Evolutionary conservation across 2,113 vertebrate genomes (phyloP).

Genomic region (Ginglymostoma cirratum): DNA sequence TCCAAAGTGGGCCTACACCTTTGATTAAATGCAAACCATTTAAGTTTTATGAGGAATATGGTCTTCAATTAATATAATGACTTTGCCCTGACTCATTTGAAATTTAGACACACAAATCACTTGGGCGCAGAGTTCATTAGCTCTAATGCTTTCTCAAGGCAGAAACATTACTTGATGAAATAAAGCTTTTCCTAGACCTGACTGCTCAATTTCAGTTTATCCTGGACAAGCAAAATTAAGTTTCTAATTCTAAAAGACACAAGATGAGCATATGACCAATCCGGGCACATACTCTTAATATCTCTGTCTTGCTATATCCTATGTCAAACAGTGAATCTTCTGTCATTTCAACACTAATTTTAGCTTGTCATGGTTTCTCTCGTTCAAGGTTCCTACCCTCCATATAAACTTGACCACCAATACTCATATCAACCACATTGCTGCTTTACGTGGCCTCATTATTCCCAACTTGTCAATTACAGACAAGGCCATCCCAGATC

Average conservation of each 20-base stretch:
- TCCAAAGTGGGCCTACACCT: background rate
- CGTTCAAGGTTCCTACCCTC: background rate
- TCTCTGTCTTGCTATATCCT: background rate
- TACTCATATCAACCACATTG: background rate
- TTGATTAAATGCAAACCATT: constrained; percentile 20
- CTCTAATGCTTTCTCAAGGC: background rate
- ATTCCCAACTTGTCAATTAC: background rate
- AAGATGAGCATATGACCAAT: background rate
- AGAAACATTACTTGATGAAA: background rate
- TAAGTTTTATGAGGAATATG: constrained; percentile 12
- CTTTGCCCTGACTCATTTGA: background rate
- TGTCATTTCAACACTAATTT: background rate
- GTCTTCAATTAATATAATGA: constrained; percentile 12
- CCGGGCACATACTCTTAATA: background rate
- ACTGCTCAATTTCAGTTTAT: background rate
- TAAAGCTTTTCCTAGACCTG: background rate
- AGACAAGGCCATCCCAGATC: background rate
- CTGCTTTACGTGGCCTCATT: background rate
- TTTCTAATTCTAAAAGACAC: background rate
- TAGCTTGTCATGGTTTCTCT: background rate
- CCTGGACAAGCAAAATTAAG: background rate
- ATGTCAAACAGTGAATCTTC: background rate
- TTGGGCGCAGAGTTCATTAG: background rate
- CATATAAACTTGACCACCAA: background rate
- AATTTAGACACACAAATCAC: constrained; percentile 9